phyloP scores from a whole-genome alignment of 2,888 invertebrate species.

The Eristalinus aeneus region DNA sequence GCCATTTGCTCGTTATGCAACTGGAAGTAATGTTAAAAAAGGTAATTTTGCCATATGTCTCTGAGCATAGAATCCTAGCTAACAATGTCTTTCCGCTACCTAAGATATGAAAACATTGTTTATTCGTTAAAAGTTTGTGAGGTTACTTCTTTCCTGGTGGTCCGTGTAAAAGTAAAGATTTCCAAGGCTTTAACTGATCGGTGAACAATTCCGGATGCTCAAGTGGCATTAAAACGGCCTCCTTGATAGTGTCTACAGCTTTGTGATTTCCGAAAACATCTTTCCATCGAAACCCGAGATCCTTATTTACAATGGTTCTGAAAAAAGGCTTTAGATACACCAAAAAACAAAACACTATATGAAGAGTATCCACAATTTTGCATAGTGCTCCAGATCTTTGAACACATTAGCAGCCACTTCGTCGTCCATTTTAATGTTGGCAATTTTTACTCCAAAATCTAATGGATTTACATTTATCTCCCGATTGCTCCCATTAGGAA shows the following conservation, averaged over 20 bases:
- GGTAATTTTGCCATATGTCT: conserved; percentile 85
- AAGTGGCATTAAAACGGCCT: conserved; percentile 91
- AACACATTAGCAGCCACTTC: conserved; percentile 33
- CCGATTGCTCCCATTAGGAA: conserved; percentile 40
- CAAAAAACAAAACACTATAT: not conserved
- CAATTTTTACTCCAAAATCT: conserved; percentile 48
- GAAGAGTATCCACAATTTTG: conserved; percentile 21
- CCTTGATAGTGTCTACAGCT: conserved; percentile 90
- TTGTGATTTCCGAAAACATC: conserved; percentile 89
- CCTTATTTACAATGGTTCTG: conserved; percentile 73
- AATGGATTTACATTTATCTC: conserved; percentile 49
- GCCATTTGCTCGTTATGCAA: conserved; percentile 96
- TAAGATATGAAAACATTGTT: not conserved
- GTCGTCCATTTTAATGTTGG: conserved; percentile 11
- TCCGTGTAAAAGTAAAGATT: conserved; percentile 85
- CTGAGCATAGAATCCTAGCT: conserved; percentile 93
- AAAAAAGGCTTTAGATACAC: not conserved
- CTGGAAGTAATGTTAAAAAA: conserved; percentile 96
- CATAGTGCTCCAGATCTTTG: conserved; percentile 54
- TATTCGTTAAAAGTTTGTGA: not conserved
- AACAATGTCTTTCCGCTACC: conserved; percentile 94
- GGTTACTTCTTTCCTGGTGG: conserved; percentile 80
- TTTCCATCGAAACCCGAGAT: conserved; percentile 88
- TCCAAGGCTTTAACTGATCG: conserved; percentile 90
- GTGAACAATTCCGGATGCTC: conserved; percentile 88